phyloP scores from a whole-genome alignment of 2,797 vertebrate species.

The Apogon hyalosoma region DNA sequence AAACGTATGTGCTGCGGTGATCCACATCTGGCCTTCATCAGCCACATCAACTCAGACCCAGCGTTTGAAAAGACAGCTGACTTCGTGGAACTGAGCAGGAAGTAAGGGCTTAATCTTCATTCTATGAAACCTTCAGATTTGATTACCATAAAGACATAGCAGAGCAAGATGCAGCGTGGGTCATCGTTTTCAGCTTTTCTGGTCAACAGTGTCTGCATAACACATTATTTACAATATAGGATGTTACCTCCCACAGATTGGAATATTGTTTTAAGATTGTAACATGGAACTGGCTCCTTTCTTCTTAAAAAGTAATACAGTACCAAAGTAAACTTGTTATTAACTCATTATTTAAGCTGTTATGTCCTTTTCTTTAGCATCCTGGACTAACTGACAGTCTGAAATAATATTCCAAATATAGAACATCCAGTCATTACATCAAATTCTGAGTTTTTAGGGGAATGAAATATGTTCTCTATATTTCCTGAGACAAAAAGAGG shows the following conservation, averaged over 20 bases:
- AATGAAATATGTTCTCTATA: no score
- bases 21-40: constrained; percentile 82
- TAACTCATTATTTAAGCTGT: no score
- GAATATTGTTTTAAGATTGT: no score
- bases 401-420: no score
- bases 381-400: no score
- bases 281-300: no score
- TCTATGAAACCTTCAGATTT: constrained; percentile 74
- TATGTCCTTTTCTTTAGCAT: no score
- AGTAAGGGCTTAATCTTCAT: constrained; percentile 70
- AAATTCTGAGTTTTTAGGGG: no score
- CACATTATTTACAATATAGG: not conserved
- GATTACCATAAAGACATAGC: constrained; percentile 66
- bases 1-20: constrained; percentile 35
- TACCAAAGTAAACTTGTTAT: no score
- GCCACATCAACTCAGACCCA: constrained; percentile 61
- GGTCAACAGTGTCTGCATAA: constrained; percentile 13
- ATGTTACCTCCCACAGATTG: not conserved
- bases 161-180: constrained; percentile 31
- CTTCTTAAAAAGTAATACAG: no score
- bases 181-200: constrained; percentile 37
- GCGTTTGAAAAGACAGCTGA: constrained; percentile 75
- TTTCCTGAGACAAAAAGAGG: no score
- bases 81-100: constrained; percentile 74
- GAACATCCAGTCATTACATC: no score